Percentiles rank a stretch among this genome's conserved stretches.
These are phyloP conservation scores for Xylophagus ater DNA, from an alignment of 2,888 invertebrate species.

Conservation along the genomic window DNA sequence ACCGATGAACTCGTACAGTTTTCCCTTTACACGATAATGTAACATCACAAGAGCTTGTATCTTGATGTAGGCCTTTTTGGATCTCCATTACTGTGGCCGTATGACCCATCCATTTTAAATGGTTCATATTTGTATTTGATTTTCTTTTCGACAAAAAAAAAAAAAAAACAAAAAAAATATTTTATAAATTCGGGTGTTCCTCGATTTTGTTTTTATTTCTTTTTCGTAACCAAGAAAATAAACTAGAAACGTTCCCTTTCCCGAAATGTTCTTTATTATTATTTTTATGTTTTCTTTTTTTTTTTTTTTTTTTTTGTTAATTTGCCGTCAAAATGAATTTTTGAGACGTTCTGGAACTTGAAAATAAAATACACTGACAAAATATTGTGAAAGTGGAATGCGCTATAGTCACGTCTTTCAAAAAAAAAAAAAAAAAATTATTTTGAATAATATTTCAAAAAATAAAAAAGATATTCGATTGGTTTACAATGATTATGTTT, in stretches of 20 bases:
- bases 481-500: no score
- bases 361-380: no score
- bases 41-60: slow-evolving; percentile 32
- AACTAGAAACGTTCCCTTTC: slow-evolving; percentile 4
- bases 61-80: slow-evolving; percentile 29
- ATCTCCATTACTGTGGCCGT: slow-evolving; percentile 35
- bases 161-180: no score
- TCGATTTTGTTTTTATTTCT: no score
- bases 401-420: slow-evolving; percentile 1
- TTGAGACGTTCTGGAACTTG: slow-evolving; percentile 3
- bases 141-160: background rate
- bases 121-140: slow-evolving; percentile 25
- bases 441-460: background rate
- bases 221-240: no score
- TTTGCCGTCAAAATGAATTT: slow-evolving; percentile 1
- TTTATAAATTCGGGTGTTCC: no score
- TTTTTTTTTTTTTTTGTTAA: background rate
- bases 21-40: slow-evolving; percentile 29
- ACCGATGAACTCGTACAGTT: slow-evolving; percentile 33
- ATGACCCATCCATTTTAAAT: slow-evolving; percentile 39
- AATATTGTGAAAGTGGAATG: no score
- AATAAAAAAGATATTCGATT: no score
- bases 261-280: slow-evolving; percentile 2
- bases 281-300: slow-evolving; percentile 4
- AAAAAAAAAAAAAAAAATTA: background rate